Conservation (phyloP, 2,797 vertebrate species). For the Amblyraja radiata region DNA sequence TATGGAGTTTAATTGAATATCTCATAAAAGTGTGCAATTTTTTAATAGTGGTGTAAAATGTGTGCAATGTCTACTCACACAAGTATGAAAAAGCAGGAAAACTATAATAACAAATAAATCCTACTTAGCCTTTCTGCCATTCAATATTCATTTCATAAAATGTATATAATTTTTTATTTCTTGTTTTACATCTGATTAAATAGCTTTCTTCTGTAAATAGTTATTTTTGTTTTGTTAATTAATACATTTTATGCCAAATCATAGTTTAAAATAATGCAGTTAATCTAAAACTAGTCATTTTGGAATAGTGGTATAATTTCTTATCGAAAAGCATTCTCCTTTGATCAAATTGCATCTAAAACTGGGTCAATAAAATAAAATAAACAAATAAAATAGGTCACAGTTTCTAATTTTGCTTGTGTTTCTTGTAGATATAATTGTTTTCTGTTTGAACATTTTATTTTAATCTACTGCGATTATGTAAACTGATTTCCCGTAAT, state of each 20-base stretch:
- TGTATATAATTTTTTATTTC: background rate
- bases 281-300: background rate
- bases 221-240: background rate
- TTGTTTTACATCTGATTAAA: background rate
- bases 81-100: background rate
- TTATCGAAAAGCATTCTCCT: conserved; percentile 1
- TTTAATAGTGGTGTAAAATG: background rate
- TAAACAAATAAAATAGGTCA: conserved; percentile 25
- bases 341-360: background rate
- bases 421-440: conserved; percentile 35
- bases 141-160: background rate
- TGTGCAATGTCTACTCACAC: background rate
- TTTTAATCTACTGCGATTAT: conserved; percentile 30
- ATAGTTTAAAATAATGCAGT: background rate
- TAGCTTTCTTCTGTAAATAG: background rate
- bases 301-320: background rate
- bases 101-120: background rate
- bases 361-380: conserved; percentile 9
- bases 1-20: too few species aligned
- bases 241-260: background rate
- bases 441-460: conserved; percentile 15
- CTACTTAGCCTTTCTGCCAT: background rate
- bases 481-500: conserved; percentile 28
- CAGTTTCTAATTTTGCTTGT: conserved; percentile 9
- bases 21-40: background rate